Conservation (phyloP, 1,140 invertebrate species). For the Nylanderia fulva region DNA sequence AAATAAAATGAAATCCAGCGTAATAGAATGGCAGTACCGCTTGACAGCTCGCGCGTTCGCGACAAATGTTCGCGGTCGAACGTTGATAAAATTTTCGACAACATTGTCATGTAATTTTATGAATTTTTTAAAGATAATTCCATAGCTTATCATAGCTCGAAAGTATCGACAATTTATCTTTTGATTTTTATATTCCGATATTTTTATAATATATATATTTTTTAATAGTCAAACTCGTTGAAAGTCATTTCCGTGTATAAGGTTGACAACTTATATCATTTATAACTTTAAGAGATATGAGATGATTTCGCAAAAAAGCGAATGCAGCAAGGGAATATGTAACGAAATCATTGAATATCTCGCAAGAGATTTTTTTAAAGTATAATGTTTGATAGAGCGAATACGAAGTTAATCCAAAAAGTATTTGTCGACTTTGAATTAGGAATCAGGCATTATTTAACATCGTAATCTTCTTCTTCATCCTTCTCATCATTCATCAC, state of each 20-base stretch:
- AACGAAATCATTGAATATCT: constrained; percentile 12
- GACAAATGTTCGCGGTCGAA: not conserved
- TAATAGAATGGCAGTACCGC: constrained; percentile 55
- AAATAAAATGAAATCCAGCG: constrained; percentile 78
- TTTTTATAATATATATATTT: not conserved
- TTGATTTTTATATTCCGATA: not conserved
- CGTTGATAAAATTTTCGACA: constrained; percentile 4
- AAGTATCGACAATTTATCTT: not conserved
- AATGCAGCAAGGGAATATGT: not conserved
- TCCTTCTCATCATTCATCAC: not conserved
- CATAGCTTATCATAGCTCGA: not conserved
- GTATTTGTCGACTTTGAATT: constrained; percentile 50
- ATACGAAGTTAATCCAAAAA: constrained; percentile 49
- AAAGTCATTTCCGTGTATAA: not conserved
- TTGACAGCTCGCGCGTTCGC: constrained; percentile 38
- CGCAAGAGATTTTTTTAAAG: constrained; percentile 26
- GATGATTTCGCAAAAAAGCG: no score
- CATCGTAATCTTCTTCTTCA: constrained; percentile 22
- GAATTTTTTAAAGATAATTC: not conserved
- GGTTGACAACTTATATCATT: not conserved
- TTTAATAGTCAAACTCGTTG: not conserved
- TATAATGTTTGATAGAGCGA: constrained; percentile 8
- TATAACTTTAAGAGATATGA: no score
- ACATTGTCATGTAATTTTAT: not conserved
- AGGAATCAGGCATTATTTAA: constrained; percentile 47